phyloP scores from a whole-genome alignment of 2,797 vertebrate species.

The Etheostoma nigrum region DNA sequence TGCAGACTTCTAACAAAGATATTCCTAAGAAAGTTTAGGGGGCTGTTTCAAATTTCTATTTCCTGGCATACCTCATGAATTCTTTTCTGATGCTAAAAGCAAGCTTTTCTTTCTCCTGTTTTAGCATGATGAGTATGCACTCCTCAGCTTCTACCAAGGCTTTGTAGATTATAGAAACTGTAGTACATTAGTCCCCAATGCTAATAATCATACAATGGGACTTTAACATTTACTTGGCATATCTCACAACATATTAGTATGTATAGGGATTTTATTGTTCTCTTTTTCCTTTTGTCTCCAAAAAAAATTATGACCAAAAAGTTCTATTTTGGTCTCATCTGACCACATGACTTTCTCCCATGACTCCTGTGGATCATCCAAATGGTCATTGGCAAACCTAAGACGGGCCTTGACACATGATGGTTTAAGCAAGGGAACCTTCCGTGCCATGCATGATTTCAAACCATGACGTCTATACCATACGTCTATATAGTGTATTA shows the following conservation, averaged over 20 bases:
- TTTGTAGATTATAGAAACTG: background rate
- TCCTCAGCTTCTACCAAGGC: background rate
- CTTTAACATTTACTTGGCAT: background rate
- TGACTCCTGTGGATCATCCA: no score
- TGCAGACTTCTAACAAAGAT: slow-evolving; percentile 10
- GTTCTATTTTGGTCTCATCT: no score
- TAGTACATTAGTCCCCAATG: background rate
- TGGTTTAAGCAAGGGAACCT: no score
- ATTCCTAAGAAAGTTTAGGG: background rate
- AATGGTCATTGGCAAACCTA: no score
- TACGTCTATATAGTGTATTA: no score
- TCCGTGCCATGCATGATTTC: no score
- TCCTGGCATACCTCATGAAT: slow-evolving; percentile 3
- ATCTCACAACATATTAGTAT: background rate
- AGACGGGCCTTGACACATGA: no score
- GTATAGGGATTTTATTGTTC: background rate
- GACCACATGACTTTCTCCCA: no score
- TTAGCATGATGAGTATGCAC: background rate
- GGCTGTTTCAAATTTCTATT: background rate
- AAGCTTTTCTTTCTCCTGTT: background rate
- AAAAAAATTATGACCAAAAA: no score
- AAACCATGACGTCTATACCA: no score
- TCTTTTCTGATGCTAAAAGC: slow-evolving; percentile 2
- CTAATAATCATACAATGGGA: background rate
- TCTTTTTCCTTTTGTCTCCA: background rate